These are phyloP conservation scores for Dasypolia templi DNA, from an alignment of 2,888 invertebrate species.

Conservation along the genomic window DNA sequence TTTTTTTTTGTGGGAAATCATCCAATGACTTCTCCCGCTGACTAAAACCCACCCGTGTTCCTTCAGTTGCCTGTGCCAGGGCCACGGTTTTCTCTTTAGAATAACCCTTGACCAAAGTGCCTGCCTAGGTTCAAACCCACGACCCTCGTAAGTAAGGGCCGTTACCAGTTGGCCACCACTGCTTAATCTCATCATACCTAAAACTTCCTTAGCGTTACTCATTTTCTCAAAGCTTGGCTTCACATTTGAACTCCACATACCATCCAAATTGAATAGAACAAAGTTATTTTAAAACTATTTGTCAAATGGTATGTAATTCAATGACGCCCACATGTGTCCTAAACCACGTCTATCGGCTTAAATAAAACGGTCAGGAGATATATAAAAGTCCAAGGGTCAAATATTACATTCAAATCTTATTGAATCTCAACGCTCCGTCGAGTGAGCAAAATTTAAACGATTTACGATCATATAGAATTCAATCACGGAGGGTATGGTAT, in stretches of 20 bases:
- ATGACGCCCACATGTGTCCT: constrained; percentile 24
- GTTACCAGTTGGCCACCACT: no score
- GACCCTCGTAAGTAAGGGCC: no score
- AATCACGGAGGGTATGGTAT: constrained; percentile 52
- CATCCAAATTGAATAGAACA: constrained; percentile 22
- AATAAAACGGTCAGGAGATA: constrained; percentile 49
- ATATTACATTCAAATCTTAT: constrained; percentile 66
- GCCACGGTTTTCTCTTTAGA: no score
- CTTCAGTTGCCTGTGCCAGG: no score
- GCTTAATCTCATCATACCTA: no score
- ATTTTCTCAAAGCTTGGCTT: background rate
- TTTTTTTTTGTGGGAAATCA: no score
- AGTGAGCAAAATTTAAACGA: constrained; percentile 59
- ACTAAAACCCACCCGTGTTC: no score
- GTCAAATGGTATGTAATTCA: constrained; percentile 17
- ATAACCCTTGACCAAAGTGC: no score
- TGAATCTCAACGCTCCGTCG: constrained; percentile 50
- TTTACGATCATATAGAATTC: constrained; percentile 58
- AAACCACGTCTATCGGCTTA: constrained; percentile 39
- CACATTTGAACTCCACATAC: background rate
- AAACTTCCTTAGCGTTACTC: background rate
- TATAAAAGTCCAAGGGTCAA: constrained; percentile 53
- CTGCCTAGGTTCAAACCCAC: no score
- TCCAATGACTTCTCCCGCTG: no score
- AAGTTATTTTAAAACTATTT: constrained; percentile 8